Evolutionary conservation across 1,140 invertebrate genomes (phyloP).

Genomic region (Galleria mellonella): DNA sequence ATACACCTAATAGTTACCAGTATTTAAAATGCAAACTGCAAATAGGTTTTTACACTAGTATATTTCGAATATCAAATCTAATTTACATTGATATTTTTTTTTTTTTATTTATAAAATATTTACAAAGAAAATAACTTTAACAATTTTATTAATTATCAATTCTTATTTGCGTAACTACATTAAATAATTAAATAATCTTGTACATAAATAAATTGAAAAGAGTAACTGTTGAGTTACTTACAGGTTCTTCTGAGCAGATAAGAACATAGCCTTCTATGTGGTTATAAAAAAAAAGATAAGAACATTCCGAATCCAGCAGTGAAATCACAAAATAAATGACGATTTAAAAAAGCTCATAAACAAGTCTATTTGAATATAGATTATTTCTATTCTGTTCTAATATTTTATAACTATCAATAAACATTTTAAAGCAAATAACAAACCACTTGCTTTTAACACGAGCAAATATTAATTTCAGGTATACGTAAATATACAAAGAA

Average conservation of each 20-base stretch:
- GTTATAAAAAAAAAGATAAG: too few species aligned
- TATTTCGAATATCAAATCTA: neutral
- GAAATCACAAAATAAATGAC: too few species aligned
- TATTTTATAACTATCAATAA: neutral
- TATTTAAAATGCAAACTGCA: neutral
- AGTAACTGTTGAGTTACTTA: too few species aligned
- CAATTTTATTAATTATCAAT: neutral
- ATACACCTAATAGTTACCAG: neutral
- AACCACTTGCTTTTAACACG: neutral
- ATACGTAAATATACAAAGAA: slow-evolving; percentile 97
- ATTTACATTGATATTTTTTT: neutral
- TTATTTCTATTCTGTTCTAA: slow-evolving; percentile 1
- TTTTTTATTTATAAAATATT: slow-evolving; percentile 2
- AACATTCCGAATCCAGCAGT: too few species aligned
- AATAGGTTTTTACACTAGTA: neutral
- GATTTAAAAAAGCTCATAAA: too few species aligned
- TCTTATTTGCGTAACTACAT: neutral
- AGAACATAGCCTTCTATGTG: too few species aligned
- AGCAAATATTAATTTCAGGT: slow-evolving; percentile 25
- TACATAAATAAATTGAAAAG: too few species aligned
- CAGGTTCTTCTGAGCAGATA: too few species aligned
- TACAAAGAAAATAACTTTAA: too few species aligned
- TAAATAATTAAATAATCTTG: slow-evolving; percentile 3
- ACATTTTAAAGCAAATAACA: neutral
- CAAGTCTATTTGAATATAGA: too few species aligned